Conservation (phyloP, 2,113 vertebrate genomes). For the Phrynosoma platyrhinos region DNA sequence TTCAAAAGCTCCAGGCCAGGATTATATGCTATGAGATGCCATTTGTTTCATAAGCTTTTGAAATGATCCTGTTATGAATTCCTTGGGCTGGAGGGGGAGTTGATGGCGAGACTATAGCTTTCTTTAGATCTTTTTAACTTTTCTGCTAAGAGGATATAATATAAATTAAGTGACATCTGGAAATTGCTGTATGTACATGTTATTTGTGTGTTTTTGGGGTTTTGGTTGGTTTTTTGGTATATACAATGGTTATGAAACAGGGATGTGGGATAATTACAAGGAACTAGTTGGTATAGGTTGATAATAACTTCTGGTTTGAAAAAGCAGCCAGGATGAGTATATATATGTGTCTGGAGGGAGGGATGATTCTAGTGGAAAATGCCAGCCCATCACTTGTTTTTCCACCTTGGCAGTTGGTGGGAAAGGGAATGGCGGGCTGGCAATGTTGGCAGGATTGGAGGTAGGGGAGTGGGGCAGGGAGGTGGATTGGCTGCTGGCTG, state of each 20-base stretch:
- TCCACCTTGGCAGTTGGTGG: too few species aligned
- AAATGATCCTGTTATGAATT: rapidly evolving
- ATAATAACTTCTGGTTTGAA: conserved; percentile 31
- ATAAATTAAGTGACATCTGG: background rate
- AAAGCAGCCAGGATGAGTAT: background rate
- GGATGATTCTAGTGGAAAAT: too few species aligned
- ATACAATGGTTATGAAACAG: background rate
- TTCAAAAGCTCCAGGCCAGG: rapidly evolving
- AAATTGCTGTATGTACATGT: background rate
- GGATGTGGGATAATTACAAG: conserved; percentile 18
- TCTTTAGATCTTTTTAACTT: conserved; percentile 16
- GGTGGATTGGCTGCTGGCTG: too few species aligned
- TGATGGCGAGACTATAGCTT: conserved; percentile 6
- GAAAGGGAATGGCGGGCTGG: too few species aligned
- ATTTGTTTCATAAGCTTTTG: background rate
- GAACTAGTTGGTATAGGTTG: conserved; percentile 9
- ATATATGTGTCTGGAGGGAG: too few species aligned
- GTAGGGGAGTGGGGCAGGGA: too few species aligned
- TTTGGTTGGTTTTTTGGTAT: background rate
- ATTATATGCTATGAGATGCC: rapidly evolving
- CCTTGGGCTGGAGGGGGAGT: rapidly evolving
- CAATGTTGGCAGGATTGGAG: too few species aligned
- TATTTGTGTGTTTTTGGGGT: background rate
- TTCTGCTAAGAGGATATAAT: conserved; percentile 2
- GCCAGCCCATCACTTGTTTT: too few species aligned